Conservation (phyloP, 2,888 invertebrate species). For the Unio pictorum region DNA sequence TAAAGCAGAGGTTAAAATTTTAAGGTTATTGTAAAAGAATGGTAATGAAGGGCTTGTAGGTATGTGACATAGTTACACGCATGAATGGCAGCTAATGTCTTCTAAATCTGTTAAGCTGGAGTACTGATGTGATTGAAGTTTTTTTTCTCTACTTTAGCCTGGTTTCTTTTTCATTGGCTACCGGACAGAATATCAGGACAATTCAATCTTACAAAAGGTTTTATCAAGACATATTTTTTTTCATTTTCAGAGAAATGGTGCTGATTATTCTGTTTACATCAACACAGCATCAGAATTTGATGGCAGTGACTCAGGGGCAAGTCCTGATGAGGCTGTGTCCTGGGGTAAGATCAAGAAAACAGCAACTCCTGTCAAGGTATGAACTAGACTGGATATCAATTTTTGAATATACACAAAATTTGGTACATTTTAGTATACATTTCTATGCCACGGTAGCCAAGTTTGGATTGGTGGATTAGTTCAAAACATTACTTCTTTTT, state of each 20-base stretch:
- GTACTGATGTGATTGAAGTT: too few relatives aligned
- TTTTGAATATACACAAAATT: neutral
- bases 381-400: neutral
- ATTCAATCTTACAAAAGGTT: neutral
- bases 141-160: too few relatives aligned
- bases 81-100: too few relatives aligned
- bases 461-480: neutral
- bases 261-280: constrained; percentile 94
- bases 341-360: constrained; percentile 97
- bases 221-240: neutral
- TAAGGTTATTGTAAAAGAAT: too few relatives aligned
- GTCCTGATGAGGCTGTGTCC: constrained; percentile 98
- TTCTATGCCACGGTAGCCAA: neutral
- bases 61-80: too few relatives aligned
- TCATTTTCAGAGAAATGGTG: constrained; percentile 86
- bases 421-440: neutral
- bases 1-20: too few relatives aligned
- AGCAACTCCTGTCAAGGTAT: constrained; percentile 89
- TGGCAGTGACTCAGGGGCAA: constrained; percentile 96
- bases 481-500: neutral
- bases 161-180: too few relatives aligned
- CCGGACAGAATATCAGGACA: too few relatives aligned
- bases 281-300: constrained; percentile 98
- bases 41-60: too few relatives aligned
- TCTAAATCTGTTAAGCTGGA: too few relatives aligned